phyloP scores from a whole-genome alignment of 2,113 vertebrate species.

The Plestiodon gilberti region DNA sequence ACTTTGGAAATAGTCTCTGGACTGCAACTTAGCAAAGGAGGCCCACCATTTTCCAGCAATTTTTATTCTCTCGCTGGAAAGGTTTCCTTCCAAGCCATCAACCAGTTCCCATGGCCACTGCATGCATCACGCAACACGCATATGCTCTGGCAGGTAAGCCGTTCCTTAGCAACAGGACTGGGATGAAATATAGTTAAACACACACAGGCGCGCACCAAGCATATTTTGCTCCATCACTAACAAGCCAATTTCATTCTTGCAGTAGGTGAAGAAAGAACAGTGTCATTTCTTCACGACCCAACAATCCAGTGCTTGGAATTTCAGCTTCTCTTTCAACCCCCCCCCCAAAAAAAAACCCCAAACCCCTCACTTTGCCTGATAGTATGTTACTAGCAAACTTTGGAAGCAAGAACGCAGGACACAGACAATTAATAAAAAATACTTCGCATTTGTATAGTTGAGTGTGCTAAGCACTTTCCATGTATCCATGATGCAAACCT shows the following conservation, averaged over 20 bases:
- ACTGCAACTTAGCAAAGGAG: neutral
- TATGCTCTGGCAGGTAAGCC: conserved; percentile 47
- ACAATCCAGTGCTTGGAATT: neutral
- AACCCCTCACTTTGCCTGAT: neutral
- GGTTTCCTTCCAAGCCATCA: conserved; percentile 34
- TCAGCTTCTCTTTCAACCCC: neutral
- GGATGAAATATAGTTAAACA: conserved; percentile 18
- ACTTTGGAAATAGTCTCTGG: conserved; percentile 24
- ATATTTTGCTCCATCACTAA: conserved; percentile 42
- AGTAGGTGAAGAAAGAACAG: neutral
- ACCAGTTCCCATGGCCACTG: conserved; percentile 71
- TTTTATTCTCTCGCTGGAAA: conserved; percentile 32
- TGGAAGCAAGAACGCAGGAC: neutral
- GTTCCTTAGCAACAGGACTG: conserved; percentile 61
- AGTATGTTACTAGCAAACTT: neutral
- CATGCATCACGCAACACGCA: conserved; percentile 37
- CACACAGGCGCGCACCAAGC: conserved; percentile 17
- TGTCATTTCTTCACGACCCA: neutral
- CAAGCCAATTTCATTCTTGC: conserved; percentile 32
- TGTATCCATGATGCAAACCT: no score
- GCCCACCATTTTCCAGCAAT: conserved; percentile 24
- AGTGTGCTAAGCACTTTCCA: no score
- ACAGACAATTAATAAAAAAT: no score
- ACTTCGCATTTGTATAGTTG: no score
- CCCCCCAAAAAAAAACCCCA: neutral